A percentile compares a stretch with the other conserved stretches of the same genome.
Evolutionary conservation across 2,797 vertebrate genomes (phyloP).

Genomic region (Dromococcyx pavoninus): DNA sequence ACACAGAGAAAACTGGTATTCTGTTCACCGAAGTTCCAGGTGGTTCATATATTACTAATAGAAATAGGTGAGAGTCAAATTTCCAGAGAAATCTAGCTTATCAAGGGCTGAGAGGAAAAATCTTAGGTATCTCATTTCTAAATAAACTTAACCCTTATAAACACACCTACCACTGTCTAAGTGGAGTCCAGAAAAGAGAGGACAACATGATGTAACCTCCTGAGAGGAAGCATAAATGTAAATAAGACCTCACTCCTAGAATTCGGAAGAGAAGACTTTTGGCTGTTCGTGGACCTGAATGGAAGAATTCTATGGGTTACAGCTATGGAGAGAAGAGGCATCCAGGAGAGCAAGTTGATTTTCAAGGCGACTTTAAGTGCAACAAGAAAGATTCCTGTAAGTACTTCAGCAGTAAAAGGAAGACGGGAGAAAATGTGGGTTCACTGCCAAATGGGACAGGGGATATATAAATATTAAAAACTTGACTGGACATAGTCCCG

Average conservation of each 20-base stretch:
- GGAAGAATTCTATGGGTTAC: not conserved
- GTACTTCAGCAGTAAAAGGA: not conserved
- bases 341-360: too few species aligned
- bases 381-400: not conserved
- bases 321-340: not conserved
- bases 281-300: not conserved
- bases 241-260: not conserved
- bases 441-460: not conserved
- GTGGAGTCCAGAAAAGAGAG: not conserved
- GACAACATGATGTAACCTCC: not conserved
- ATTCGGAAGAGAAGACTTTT: not conserved
- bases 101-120: not conserved
- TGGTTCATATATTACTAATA: not conserved
- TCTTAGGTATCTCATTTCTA: not conserved
- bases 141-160: not conserved
- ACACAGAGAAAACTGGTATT: not conserved
- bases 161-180: not conserved
- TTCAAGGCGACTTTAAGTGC: not conserved
- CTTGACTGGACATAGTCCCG: not conserved
- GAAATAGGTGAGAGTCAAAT: not conserved
- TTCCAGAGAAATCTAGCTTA: not conserved
- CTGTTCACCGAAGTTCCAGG: not conserved
- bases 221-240: not conserved
- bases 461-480: not conserved
- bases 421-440: not conserved